Evolutionary conservation across 2,888 invertebrate species (phyloP).

Genomic region (Leptopterna dolabrata): DNA sequence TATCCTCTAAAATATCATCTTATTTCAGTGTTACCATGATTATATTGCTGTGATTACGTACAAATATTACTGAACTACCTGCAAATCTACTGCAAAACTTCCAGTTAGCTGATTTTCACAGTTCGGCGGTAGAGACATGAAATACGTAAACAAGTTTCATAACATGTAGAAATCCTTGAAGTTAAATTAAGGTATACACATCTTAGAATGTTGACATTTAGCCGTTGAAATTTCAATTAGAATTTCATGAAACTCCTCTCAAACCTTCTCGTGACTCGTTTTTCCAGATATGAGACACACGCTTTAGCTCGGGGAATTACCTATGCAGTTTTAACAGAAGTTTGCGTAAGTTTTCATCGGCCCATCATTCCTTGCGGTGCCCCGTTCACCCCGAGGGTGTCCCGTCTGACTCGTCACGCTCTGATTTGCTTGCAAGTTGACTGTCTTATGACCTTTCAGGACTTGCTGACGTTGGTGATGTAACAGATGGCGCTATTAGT

Average conservation of each 20-base stretch:
- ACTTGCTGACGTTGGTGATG: neutral
- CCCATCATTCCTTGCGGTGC: neutral
- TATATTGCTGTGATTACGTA: too few relatives aligned
- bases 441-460: neutral
- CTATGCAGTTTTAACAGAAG: neutral
- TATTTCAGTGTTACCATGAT: too few relatives aligned
- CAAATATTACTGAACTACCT: too few relatives aligned
- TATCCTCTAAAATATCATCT: too few relatives aligned
- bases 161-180: too few relatives aligned
- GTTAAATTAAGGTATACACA: too few relatives aligned
- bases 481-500: neutral
- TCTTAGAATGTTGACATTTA: neutral
- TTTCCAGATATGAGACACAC: neutral
- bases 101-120: too few relatives aligned
- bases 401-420: neutral
- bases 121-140: too few relatives aligned
- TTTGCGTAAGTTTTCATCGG: slow-evolving; percentile 2
- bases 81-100: too few relatives aligned
- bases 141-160: too few relatives aligned
- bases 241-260: neutral
- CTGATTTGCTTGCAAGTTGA: neutral
- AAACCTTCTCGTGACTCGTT: neutral
- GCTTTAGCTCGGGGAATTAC: neutral
- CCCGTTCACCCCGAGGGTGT: neutral
- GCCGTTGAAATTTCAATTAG: neutral